A percentile compares a stretch with the other conserved stretches of the same genome.
phyloP scores from a whole-genome alignment of 2,113 vertebrate species.

The Sphyrna mokarran region DNA sequence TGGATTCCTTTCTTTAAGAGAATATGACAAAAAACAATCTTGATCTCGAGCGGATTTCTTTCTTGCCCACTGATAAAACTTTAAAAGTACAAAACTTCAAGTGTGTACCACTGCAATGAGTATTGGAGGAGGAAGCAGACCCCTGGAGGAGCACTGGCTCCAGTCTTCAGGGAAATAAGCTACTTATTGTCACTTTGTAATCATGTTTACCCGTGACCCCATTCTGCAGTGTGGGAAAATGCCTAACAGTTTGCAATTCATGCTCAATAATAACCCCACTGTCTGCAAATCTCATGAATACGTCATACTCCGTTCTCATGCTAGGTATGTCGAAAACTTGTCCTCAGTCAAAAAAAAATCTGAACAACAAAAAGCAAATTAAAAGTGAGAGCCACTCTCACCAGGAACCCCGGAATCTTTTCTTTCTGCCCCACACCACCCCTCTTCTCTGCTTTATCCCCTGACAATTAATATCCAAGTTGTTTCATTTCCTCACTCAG shows the following conservation, averaged over 20 bases:
- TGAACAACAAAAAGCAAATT: slow-evolving; percentile 39
- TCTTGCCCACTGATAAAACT: background rate
- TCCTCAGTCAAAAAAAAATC: slow-evolving; percentile 36
- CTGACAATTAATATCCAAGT: slow-evolving; percentile 41
- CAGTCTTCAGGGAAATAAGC: background rate
- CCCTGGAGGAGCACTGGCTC: background rate
- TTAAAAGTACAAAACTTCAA: background rate
- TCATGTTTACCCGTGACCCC: background rate
- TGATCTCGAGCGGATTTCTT: background rate
- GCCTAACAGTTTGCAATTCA: slow-evolving; percentile 27
- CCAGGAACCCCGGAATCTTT: slow-evolving; percentile 34
- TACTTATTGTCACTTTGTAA: background rate
- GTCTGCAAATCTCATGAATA: background rate
- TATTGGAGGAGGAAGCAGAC: background rate
- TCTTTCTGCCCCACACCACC: background rate
- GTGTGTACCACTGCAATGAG: background rate
- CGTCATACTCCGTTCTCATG: background rate
- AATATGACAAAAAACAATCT: background rate
- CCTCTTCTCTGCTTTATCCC: slow-evolving; percentile 32
- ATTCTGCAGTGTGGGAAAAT: slow-evolving; percentile 2
- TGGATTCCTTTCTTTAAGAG: background rate
- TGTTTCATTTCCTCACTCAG: slow-evolving; percentile 40
- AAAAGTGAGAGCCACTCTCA: slow-evolving; percentile 40
- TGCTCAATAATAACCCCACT: background rate
- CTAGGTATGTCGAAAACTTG: background rate